Evolutionary conservation across 1,140 invertebrate genomes (phyloP).

Genomic region (Caenorhabditis inopinata): DNA sequence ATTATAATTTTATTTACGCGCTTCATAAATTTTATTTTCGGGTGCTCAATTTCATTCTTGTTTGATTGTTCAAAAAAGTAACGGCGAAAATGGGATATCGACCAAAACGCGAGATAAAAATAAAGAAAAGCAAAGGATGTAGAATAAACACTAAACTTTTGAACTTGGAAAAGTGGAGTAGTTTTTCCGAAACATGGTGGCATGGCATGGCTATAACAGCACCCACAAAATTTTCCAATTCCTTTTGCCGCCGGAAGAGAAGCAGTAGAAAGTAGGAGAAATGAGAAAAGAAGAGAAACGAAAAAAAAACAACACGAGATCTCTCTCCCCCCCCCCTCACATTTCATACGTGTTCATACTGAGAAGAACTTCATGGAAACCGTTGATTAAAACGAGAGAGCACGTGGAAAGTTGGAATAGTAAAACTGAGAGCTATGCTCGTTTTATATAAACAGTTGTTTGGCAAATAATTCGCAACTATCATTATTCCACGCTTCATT

Average conservation of each 20-base stretch:
- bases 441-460: too few relatives aligned
- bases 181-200: constrained; percentile 3
- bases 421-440: too few relatives aligned
- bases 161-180: too few relatives aligned
- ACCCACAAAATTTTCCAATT: background rate
- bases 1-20: background rate
- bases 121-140: background rate
- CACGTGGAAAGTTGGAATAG: too few relatives aligned
- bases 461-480: too few relatives aligned
- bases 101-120: background rate
- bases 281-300: background rate
- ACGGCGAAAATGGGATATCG: background rate
- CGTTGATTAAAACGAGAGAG: background rate
- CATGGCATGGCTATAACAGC: background rate
- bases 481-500: too few relatives aligned
- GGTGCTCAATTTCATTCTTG: background rate
- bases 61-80: background rate
- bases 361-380: background rate
- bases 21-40: background rate
- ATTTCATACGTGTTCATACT: background rate
- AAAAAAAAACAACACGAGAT: background rate
- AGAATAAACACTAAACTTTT: constrained; percentile 10
- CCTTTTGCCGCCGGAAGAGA: background rate
- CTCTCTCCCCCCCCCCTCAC: background rate
- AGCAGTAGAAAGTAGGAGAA: background rate